Percentiles rank a stretch among this genome's conserved stretches.
Evolutionary conservation across 2,888 invertebrate genomes (phyloP).

Genomic region (Drosophila siamana): DNA sequence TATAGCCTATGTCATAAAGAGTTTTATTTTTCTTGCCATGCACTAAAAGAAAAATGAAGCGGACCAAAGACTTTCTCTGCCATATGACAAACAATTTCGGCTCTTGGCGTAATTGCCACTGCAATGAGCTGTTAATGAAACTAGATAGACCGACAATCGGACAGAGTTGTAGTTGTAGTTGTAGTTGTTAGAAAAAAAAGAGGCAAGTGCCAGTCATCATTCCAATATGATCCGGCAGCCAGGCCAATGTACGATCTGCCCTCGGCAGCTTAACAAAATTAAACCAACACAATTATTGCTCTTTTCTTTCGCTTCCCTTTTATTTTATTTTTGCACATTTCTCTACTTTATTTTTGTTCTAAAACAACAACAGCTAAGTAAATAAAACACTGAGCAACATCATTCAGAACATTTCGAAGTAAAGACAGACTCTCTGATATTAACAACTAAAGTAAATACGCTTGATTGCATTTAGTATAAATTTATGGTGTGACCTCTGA

Average conservation of each 20-base stretch:
- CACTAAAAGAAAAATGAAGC: slow-evolving; percentile 66
- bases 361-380: slow-evolving; percentile 55
- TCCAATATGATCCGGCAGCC: slow-evolving; percentile 47
- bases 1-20: slow-evolving; percentile 57
- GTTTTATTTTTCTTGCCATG: slow-evolving; percentile 50
- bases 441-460: background rate
- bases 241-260: slow-evolving; percentile 78
- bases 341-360: slow-evolving; percentile 31
- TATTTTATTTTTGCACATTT: slow-evolving; percentile 44
- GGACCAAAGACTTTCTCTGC: slow-evolving; percentile 71
- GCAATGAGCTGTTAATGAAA: slow-evolving; percentile 77
- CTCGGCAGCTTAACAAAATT: slow-evolving; percentile 59
- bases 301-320: background rate
- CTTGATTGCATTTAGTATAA: background rate
- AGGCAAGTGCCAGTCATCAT: slow-evolving; percentile 62
- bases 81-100: slow-evolving; percentile 77
- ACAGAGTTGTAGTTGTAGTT: slow-evolving; percentile 11
- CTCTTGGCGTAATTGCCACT: slow-evolving; percentile 74
- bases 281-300: slow-evolving; percentile 34
- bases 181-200: background rate
- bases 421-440: background rate
- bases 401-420: background rate
- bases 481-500: background rate
- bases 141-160: slow-evolving; percentile 44
- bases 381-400: slow-evolving; percentile 49